phyloP scores from a whole-genome alignment of 2,113 vertebrate genomes.

The Pristiophorus japonicus region DNA sequence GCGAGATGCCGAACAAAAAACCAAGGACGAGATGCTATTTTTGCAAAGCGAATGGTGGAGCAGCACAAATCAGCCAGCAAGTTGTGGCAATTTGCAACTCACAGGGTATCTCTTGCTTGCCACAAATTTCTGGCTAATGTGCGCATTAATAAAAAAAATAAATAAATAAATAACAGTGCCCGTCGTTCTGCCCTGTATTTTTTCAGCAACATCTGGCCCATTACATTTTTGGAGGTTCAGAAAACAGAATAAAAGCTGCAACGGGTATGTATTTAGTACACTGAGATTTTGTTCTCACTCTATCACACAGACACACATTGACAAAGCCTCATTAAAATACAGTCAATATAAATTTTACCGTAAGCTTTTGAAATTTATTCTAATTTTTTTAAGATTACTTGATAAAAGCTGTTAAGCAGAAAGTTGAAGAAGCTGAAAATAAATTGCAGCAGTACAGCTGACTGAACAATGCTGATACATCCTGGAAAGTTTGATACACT shows the following conservation, averaged over 20 bases:
- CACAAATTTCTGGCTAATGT: neutral
- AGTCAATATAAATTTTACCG: slow-evolving; percentile 20
- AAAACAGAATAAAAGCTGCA: neutral
- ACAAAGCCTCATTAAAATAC: slow-evolving; percentile 23
- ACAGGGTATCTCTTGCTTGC: neutral
- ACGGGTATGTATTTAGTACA: neutral
- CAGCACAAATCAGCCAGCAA: neutral
- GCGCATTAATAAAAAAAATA: too few relatives aligned
- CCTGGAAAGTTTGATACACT: slow-evolving; percentile 7
- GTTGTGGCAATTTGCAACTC: neutral
- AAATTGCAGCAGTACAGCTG: slow-evolving; percentile 15
- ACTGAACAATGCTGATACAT: slow-evolving; percentile 26
- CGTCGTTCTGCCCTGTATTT: neutral
- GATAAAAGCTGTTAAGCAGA: slow-evolving; percentile 31
- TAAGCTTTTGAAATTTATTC: slow-evolving; percentile 25
- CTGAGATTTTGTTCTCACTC: neutral
- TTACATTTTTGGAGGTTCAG: neutral
- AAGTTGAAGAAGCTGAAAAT: slow-evolving; percentile 32
- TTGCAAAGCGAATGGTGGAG: neutral
- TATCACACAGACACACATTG: slow-evolving; percentile 19
- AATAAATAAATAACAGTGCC: too few relatives aligned
- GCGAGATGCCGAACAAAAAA: neutral
- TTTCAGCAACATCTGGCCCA: neutral
- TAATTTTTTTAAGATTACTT: slow-evolving; percentile 14
- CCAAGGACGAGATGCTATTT: neutral